A percentile compares a stretch with the other conserved stretches of the same genome.
These are phyloP conservation scores for Gadus macrocephalus DNA, from an alignment of 2,113 vertebrate genomes.

Conservation along the genomic window DNA sequence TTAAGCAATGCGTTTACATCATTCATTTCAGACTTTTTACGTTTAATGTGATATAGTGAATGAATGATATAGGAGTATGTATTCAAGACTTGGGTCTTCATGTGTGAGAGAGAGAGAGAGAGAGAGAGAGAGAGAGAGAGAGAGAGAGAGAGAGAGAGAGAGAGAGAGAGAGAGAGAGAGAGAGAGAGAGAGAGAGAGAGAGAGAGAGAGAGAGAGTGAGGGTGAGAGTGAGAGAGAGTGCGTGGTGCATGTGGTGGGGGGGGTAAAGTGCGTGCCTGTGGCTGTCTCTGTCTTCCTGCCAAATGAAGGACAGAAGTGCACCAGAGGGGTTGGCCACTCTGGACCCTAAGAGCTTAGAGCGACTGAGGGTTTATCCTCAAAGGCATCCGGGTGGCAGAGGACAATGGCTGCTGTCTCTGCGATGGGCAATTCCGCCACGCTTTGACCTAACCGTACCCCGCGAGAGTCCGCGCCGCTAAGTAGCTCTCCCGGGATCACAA, in stretches of 20 bases:
- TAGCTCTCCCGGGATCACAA: background rate
- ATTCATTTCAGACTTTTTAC: background rate
- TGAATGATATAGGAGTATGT: too few species aligned
- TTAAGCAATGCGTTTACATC: constrained; percentile 2
- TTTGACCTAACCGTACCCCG: too few species aligned
- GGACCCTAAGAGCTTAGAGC: background rate
- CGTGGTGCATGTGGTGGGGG: constrained; percentile 1
- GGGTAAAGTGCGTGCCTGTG: constrained; percentile 34
- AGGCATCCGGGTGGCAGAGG: constrained; percentile 16
- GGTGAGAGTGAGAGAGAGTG: background rate
- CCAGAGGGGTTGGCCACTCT: background rate
- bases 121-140: background rate
- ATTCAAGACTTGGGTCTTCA: background rate
- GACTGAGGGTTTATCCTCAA: constrained; percentile 24
- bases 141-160: background rate
- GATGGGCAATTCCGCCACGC: too few species aligned
- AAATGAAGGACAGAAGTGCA: constrained; percentile 32
- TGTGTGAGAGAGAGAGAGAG: background rate
- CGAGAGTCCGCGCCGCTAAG: too few species aligned
- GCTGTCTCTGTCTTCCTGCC: constrained; percentile 62
- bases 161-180: background rate
- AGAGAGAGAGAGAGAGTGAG: background rate
- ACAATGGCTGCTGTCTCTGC: constrained; percentile 1
- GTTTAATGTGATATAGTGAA: too few species aligned
- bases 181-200: background rate